Conservation (phyloP, 30 jellyfish, hydroid and myxozoan species). For the Turritopsis rubra region DNA sequence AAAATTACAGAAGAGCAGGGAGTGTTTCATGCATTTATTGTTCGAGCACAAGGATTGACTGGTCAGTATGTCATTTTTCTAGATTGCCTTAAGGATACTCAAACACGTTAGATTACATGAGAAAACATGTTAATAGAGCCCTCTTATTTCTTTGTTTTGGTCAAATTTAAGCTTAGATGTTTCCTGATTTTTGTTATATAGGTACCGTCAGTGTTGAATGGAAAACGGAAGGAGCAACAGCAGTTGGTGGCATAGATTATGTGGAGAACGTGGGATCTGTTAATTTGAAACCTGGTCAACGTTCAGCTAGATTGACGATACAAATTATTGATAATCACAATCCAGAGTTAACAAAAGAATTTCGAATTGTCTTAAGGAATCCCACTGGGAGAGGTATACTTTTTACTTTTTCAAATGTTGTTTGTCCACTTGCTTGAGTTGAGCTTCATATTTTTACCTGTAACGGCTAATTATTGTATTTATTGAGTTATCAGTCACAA, state of each 20-base stretch:
- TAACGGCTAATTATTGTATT: neutral
- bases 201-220: slow-evolving; percentile 77
- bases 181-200: neutral
- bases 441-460: neutral
- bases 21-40: slow-evolving; percentile 40
- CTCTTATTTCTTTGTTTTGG: too few relatives aligned
- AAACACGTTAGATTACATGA: too few relatives aligned
- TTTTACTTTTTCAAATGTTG: neutral
- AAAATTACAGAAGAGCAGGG: slow-evolving; percentile 47
- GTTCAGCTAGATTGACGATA: slow-evolving; percentile 21
- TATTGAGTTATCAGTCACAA: too few relatives aligned
- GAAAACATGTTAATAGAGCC: too few relatives aligned
- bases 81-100: neutral
- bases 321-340: slow-evolving; percentile 47
- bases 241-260: slow-evolving; percentile 60
- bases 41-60: slow-evolving; percentile 65
- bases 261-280: slow-evolving; percentile 38
- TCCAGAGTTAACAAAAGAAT: slow-evolving; percentile 66
- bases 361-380: slow-evolving; percentile 51
- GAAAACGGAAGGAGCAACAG: slow-evolving; percentile 65
- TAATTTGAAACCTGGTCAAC: slow-evolving; percentile 32
- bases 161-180: neutral
- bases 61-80: slow-evolving; percentile 27
- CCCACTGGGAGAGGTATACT: slow-evolving; percentile 92
- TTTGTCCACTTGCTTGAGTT: neutral